phyloP scores from a whole-genome alignment of 2,113 vertebrate genomes.

The Beaufortia kweichowensis region DNA sequence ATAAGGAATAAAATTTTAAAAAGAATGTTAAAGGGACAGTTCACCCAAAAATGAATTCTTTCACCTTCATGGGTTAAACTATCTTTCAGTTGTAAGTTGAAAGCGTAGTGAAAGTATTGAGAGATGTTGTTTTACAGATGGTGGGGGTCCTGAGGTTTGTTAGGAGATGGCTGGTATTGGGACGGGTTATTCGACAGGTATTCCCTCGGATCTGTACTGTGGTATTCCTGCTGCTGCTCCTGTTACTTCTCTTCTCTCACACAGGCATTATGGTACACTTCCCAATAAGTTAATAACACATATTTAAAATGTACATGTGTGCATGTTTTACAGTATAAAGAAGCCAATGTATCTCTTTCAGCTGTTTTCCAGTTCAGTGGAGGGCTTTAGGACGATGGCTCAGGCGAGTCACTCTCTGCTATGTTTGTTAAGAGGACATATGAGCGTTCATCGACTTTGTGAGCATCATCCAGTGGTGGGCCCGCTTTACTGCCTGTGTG shows the following conservation, averaged over 20 bases:
- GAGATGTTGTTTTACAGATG: slow-evolving; percentile 61
- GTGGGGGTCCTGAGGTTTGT: slow-evolving; percentile 72
- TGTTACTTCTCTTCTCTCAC: slow-evolving; percentile 69
- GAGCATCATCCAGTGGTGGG: slow-evolving; percentile 66
- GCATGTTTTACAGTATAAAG: too few relatives aligned
- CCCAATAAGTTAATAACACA: not conserved
- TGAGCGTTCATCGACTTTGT: slow-evolving; percentile 61
- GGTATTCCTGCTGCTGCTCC: slow-evolving; percentile 60
- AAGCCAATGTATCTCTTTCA: slow-evolving; percentile 46
- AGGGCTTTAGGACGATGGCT: slow-evolving; percentile 62
- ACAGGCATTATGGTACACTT: slow-evolving; percentile 67
- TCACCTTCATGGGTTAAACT: too few relatives aligned
- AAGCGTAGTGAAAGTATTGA: not conserved
- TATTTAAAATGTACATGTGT: not conserved
- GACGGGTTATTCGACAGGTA: slow-evolving; percentile 67
- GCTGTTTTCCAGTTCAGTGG: slow-evolving; percentile 72
- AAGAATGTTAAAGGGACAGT: too few relatives aligned
- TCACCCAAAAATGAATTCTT: too few relatives aligned
- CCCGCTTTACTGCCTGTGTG: slow-evolving; percentile 63
- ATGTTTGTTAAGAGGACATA: slow-evolving; percentile 25
- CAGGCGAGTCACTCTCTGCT: slow-evolving; percentile 53
- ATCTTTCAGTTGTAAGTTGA: not conserved
- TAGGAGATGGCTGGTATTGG: slow-evolving; percentile 71
- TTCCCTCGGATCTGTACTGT: slow-evolving; percentile 65
- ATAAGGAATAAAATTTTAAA: too few relatives aligned